A percentile compares a stretch with the other conserved stretches of the same genome.
phyloP scores from a whole-genome alignment of 2,113 vertebrate species.

The Hepsetus odoe region DNA sequence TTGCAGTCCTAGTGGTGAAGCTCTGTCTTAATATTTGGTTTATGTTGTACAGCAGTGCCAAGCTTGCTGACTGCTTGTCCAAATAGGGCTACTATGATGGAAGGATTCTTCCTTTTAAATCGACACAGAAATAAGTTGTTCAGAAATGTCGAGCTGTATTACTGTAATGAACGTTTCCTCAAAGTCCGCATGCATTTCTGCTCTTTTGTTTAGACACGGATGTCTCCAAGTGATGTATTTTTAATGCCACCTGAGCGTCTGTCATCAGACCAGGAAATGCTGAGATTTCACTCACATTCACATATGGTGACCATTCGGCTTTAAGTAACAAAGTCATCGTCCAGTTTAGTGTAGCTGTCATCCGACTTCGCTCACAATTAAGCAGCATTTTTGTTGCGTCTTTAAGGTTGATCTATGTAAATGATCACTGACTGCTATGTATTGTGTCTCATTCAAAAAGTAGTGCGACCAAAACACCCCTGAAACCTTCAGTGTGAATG shows the following conservation, averaged over 20 bases:
- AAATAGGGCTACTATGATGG: background rate
- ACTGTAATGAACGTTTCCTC: slow-evolving; percentile 9
- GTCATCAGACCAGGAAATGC: slow-evolving; percentile 11
- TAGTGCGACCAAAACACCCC: background rate
- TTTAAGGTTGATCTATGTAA: background rate
- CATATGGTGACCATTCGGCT: background rate
- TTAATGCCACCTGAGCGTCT: slow-evolving; percentile 31
- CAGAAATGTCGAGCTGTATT: slow-evolving; percentile 5
- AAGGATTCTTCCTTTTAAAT: background rate
- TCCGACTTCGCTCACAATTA: too few relatives aligned
- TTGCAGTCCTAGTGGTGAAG: background rate
- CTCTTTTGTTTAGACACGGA: slow-evolving; percentile 32
- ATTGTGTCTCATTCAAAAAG: background rate
- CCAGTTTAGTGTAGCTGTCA: too few relatives aligned
- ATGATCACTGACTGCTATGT: background rate
- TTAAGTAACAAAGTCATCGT: too few relatives aligned
- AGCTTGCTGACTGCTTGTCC: too few relatives aligned
- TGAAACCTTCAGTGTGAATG: background rate
- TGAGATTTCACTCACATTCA: background rate
- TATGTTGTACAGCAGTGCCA: background rate
- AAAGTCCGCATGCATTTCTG: slow-evolving; percentile 29
- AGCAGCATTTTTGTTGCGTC: background rate
- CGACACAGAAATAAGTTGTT: background rate
- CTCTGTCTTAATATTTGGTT: background rate
- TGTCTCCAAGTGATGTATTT: slow-evolving; percentile 24